Conservation (phyloP, 1,140 invertebrate species). For the Metaphire vulgaris region DNA sequence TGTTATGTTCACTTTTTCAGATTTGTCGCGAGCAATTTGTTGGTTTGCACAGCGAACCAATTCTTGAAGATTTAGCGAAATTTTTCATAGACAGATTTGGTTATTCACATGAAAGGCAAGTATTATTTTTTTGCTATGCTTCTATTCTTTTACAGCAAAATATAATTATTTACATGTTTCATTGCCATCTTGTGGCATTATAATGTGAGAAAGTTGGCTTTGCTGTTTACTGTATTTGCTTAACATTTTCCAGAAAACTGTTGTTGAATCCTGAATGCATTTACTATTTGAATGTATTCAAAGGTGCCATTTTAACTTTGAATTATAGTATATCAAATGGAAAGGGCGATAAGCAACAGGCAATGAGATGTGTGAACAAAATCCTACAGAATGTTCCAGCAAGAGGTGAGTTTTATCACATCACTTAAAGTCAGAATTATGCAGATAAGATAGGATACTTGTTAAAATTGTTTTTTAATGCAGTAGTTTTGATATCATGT, state of each 20-base stretch:
- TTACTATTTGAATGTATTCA: not conserved
- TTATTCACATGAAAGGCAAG: slow-evolving; percentile 12
- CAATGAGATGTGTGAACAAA: slow-evolving; percentile 12
- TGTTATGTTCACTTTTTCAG: slow-evolving; percentile 40
- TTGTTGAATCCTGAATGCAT: too few relatives aligned
- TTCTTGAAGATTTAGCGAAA: slow-evolving; percentile 78
- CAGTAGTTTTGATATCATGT: not conserved
- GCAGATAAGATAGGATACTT: too few relatives aligned
- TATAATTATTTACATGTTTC: not conserved
- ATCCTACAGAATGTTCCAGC: slow-evolving; percentile 17
- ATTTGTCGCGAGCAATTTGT: slow-evolving; percentile 95
- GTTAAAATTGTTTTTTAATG: too few relatives aligned
- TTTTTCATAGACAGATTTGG: slow-evolving; percentile 66
- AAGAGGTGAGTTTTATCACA: slow-evolving; percentile 25
- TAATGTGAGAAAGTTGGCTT: not conserved
- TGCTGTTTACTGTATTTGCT: not conserved
- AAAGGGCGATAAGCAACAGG: not conserved
- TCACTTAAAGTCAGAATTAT: not conserved
- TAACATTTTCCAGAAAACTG: too few relatives aligned
- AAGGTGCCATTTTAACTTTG: not conserved
- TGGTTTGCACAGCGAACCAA: slow-evolving; percentile 81
- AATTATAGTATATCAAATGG: not conserved
- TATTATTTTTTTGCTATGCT: not conserved
- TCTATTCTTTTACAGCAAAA: not conserved
- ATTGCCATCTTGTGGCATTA: not conserved